Percentiles rank a stretch among this genome's conserved stretches.
These are phyloP conservation scores for Temnothorax nylanderi DNA, from an alignment of 1,140 invertebrate genomes.

Conservation along the genomic window DNA sequence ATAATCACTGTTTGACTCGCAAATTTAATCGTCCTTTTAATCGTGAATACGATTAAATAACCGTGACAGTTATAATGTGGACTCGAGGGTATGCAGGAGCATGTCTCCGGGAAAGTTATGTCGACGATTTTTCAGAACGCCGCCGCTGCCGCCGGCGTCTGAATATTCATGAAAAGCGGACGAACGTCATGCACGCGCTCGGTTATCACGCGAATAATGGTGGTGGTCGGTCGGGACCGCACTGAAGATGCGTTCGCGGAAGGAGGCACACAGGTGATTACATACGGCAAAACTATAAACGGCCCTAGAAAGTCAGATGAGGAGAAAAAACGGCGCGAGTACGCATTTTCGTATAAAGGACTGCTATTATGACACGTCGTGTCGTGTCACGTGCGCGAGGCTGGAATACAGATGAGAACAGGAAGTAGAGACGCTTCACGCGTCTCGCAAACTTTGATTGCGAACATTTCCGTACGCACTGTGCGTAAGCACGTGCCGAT, in stretches of 20 bases:
- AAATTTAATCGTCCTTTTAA: constrained; percentile 23
- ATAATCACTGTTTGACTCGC: constrained; percentile 5
- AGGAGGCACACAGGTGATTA: constrained; percentile 3
- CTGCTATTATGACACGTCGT: neutral
- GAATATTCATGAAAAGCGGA: constrained; percentile 65
- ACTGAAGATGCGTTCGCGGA: neutral
- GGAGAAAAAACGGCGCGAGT: neutral
- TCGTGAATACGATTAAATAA: constrained; percentile 22
- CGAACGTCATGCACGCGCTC: neutral
- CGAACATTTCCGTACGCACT: neutral
- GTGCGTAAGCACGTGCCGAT: neutral
- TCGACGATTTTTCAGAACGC: constrained; percentile 63
- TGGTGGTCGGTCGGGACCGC: neutral
- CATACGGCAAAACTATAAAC: neutral
- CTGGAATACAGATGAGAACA: constrained; percentile 5
- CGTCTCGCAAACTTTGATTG: constrained; percentile 31
- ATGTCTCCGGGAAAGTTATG: constrained; percentile 18
- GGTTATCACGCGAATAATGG: constrained; percentile 20
- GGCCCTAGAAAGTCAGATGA: neutral
- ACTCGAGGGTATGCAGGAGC: neutral
- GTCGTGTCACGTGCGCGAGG: neutral
- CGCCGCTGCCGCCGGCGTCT: neutral
- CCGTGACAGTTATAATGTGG: neutral
- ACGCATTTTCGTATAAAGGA: neutral
- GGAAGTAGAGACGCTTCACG: neutral